Base-by-base conservation (phyloP, 2,888 invertebrate species). In the Podotricha telesiphe region DNA sequence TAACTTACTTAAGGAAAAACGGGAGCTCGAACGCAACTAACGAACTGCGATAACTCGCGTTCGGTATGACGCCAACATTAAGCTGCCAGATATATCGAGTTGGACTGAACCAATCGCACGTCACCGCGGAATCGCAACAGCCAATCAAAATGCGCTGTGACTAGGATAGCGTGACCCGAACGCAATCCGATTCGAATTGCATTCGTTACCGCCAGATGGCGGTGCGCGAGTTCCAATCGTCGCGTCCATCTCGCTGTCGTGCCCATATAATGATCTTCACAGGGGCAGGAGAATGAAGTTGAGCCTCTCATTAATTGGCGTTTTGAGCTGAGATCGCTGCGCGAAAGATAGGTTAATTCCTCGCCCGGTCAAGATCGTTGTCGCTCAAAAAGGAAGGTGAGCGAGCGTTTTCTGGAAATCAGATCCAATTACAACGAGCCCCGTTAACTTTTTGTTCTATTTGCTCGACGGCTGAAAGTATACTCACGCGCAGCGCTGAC, bases 241-340 rank as follows among this genome's bases (percentile, higher is more conserved):
- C 89, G 88, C 91, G 89, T 90, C 89, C 92, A 92, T 92, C 93
- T 88, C 87, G 84, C 91, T 92, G 93, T 93, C 92, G 91, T 92
- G 93, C 92, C 86, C 92, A 90, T 92, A 92, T 92, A 93, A 93
- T 93, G 92, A 93, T 93, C 93, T 92, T 91, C 92, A 91, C 91
- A 91, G 90, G 90, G 88, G 84, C 89, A 89, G 85, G 87, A 91
- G 92, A 93, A 93, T 93, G 93, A 93, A 93, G 92, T 93, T 93
- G 93, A 93, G 92, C 87, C 89, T 87, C 92, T 91, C 92, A 92
- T 93, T 92, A 93, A 92, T 92, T 92, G 92, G 93, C 91, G 89
- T 92, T 93, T 93, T 93, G 92, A 92, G 91, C 81, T 86, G 91
- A 93, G 93, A 93, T 93, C 92, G 91, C 83, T 87, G 88, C 83